Evolutionary conservation across 2,888 invertebrate species (phyloP).

Genomic region (Dusona sp.): DNA sequence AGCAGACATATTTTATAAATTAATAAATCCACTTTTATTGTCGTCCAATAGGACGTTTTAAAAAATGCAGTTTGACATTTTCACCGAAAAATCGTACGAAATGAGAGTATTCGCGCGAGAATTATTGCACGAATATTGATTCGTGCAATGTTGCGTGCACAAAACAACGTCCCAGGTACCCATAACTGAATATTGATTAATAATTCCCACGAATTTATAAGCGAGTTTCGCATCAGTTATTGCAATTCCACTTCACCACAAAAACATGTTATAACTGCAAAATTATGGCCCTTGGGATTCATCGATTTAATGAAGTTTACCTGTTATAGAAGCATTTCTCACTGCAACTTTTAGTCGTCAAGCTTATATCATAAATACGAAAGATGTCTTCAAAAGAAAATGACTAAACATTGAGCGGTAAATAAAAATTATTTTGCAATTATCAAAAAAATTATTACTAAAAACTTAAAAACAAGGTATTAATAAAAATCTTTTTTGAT

Average conservation of each 20-base stretch:
- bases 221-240: slow-evolving; percentile 8
- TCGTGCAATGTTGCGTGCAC: slow-evolving; percentile 29
- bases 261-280: not conserved
- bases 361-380: not conserved
- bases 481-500: not conserved
- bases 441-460: not conserved
- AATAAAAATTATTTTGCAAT: not conserved
- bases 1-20: too few relatives aligned
- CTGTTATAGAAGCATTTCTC: not conserved
- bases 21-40: not conserved
- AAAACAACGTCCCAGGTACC: not conserved
- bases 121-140: slow-evolving; percentile 30
- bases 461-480: not conserved
- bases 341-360: not conserved
- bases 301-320: slow-evolving; percentile 12
- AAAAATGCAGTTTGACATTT: not conserved
- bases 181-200: slow-evolving; percentile 31
- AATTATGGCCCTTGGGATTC: slow-evolving; percentile 6
- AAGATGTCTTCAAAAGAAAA: not conserved
- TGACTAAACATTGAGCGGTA: not conserved
- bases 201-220: slow-evolving; percentile 22
- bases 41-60: not conserved
- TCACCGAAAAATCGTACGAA: not conserved
- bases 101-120: not conserved
- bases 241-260: slow-evolving; percentile 24